Evolutionary conservation across 1,140 invertebrate species (phyloP), one percentile per base, ranked within the genome.

Genomic region (Holcopasites calliopsidis): DNA sequence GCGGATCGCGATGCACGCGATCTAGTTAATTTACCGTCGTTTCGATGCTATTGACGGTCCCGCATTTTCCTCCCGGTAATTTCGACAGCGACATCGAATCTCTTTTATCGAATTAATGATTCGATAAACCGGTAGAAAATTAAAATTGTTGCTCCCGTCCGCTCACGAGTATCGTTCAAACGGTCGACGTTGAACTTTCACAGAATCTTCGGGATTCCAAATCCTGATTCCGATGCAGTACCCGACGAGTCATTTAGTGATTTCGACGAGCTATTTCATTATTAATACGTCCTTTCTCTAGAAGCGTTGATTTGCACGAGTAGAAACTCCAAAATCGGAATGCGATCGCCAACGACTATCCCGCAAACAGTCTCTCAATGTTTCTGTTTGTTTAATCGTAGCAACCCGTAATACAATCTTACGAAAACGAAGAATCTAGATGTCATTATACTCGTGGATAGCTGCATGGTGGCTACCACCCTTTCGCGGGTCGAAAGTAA

Each of bases 301-400:
- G n/a, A n/a, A n/a, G n/a, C n/a, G n/a, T n/a, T n/a, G n/a, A n/a
- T n/a, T n/a, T 31, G 54, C 23, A 40, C 11, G 21, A 11, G 40
- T n/a, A 23, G 31, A 40, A 62, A 21, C 8, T 18, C 13, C 23
- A 7, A 26, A 57, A 49, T 62, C 16, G n/a, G 11, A 55, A 42
- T 21, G 44, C 8, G 60, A 38, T 31, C 49, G 16, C 26, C 81
- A 79, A 54, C n/a, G n/a, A n/a, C 71, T 72, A 76, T 62, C 61
- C 61, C 38, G 13, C 28, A 18, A 5, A 8, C 35, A 42, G 23
- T 47, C 40, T 11, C 16, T 52, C 42, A 13, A 74, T 83, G 62
- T 68, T 64, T 85, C 85, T 89, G 88, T 90, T 90, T 90, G 88
- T 61, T 78, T 72, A 85, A 76, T 23, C 23, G 3, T 13, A 21